Base-by-base conservation (phyloP, 2,797 vertebrate genomes). In the Kryptolebias ocellatus region DNA sequence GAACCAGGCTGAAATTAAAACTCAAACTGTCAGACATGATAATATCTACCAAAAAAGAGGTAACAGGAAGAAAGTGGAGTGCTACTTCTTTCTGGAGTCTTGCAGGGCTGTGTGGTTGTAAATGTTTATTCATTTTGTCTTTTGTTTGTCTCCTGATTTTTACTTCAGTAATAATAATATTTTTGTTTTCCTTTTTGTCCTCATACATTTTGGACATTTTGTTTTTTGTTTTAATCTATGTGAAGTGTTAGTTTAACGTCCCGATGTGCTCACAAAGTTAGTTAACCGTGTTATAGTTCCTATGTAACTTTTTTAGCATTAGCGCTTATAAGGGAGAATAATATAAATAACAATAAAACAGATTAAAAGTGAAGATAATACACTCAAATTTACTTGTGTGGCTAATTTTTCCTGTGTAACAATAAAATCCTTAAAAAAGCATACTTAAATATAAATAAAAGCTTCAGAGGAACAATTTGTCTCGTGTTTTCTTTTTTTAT, bases 231-330 rank as follows among this genome's bases (percentile, higher is more conserved):
- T 86, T 83, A 83, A 83, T 84, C 70, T 88, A 54, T 86, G 87
- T 92, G 85, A 89, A 78, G 87, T 93, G 88, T 92, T 91, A 92
- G 89, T 83, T 92, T 86, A 85, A 70, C 24, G 85, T 92, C 89
- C 87, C 51, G 29, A 69, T 90, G 88, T 93, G 82, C 81, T 90
- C 88, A 92, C 84, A 78, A 42, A 85, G 78, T 91, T 92, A 93
- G 87, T 83, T 84, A 87, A 88, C 69, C 44, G 78, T 90, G 91
- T 93, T 90, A 80, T 93, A 78, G 90, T 88, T 91, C 76, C 84
- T 75, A 86, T 92, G 92, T 92, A 93, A 92, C 89, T 90, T 92
- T 93, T 93, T 88, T 91, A 92, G 92, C 87, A 74, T 91, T 93
- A 93, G 93, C 56, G 64, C 83, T 83, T 78, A 84, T 90, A 91